These are phyloP conservation scores for Dicycla oo DNA, from an alignment of 2,888 invertebrate species.

Conservation along the genomic window DNA sequence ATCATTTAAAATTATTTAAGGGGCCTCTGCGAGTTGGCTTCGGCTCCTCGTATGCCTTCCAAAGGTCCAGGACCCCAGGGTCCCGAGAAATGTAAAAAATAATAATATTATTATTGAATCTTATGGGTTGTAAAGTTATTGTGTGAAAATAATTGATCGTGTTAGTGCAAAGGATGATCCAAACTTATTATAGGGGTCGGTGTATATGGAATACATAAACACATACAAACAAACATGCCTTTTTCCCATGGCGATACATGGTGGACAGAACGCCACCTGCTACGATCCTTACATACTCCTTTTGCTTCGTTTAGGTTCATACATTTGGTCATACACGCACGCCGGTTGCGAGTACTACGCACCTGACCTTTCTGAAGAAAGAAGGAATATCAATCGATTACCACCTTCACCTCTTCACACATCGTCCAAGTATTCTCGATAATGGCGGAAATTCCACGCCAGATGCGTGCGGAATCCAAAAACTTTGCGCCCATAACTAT, in stretches of 20 bases:
- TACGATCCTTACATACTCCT: background rate
- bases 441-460: slow-evolving; percentile 59
- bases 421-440: slow-evolving; percentile 54
- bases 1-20: too few relatives aligned
- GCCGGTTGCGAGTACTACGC: background rate
- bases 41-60: too few relatives aligned
- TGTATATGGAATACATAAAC: background rate
- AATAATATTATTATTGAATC: too few relatives aligned
- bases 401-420: slow-evolving; percentile 38
- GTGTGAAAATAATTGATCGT: too few relatives aligned
- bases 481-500: slow-evolving; percentile 58
- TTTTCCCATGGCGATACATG: background rate
- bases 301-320: background rate
- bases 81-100: too few relatives aligned
- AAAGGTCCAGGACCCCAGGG: too few relatives aligned
- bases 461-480: slow-evolving; percentile 63
- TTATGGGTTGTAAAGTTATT: too few relatives aligned
- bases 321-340: background rate
- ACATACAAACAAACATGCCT: background rate
- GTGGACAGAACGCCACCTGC: background rate
- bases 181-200: too few relatives aligned
- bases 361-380: background rate
- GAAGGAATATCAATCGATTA: slow-evolving; percentile 10
- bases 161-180: too few relatives aligned
- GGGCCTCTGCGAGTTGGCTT: too few relatives aligned